A percentile compares a stretch with the other conserved stretches of the same genome.
These are phyloP conservation scores for Herpailurus yagouaroundi DNA, from an alignment of 2,113 vertebrate species.

Conservation along the genomic window DNA sequence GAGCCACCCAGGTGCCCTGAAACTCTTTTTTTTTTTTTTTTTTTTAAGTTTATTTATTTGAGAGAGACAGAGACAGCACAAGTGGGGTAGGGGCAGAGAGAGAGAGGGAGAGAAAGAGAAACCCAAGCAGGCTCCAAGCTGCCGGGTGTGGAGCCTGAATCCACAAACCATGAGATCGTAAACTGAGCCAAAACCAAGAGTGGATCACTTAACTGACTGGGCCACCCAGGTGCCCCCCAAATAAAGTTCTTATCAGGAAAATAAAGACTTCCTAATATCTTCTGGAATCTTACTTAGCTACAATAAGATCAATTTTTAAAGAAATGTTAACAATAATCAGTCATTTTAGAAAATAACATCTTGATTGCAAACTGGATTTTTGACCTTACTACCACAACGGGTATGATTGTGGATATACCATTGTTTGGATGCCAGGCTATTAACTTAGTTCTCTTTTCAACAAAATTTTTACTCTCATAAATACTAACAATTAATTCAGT, in stretches of 20 bases:
- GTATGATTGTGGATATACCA: not conserved
- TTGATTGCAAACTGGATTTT: slow-evolving; percentile 14
- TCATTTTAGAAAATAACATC: not conserved
- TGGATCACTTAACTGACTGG: too few species aligned
- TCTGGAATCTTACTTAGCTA: slow-evolving; percentile 4
- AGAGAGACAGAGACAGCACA: too few species aligned
- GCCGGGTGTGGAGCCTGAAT: too few species aligned
- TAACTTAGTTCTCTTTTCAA: not conserved
- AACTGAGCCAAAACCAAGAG: too few species aligned
- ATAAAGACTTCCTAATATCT: slow-evolving; percentile 25
- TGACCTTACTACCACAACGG: not conserved
- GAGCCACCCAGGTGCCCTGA: too few species aligned
- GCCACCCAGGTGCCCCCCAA: not conserved
- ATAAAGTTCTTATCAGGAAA: slow-evolving; percentile 34
- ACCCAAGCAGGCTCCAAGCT: too few species aligned
- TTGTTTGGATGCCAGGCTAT: not conserved
- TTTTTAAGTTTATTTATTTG: too few species aligned
- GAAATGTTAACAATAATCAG: not conserved
- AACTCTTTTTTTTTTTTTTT: too few species aligned
- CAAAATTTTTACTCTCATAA: slow-evolving; percentile 46
- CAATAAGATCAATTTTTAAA: slow-evolving; percentile 22
- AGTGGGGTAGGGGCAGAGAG: too few species aligned
- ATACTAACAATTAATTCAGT: slow-evolving; percentile 43
- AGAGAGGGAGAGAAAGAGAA: too few species aligned
- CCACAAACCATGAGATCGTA: too few species aligned